Conservation (phyloP, 2,797 vertebrate genomes). For the Hippocampus kuda region DNA sequence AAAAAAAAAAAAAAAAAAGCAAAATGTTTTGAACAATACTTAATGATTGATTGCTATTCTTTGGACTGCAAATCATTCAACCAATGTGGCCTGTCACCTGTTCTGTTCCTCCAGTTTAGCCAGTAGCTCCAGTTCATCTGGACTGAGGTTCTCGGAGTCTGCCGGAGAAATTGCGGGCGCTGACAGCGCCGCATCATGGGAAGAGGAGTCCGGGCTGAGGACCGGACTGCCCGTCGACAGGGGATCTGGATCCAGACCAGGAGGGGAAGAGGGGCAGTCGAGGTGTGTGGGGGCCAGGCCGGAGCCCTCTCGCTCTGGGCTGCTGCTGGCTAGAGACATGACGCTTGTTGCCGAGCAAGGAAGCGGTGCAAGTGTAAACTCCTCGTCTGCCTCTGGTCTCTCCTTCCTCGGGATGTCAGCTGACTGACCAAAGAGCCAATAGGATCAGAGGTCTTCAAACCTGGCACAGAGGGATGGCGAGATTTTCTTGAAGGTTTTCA, state of each 20-base stretch:
- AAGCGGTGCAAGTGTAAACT: not conserved
- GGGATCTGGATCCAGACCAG: constrained; percentile 61
- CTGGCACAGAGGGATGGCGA: constrained; percentile 29
- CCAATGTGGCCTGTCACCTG: constrained; percentile 64
- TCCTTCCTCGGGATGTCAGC: constrained; percentile 14
- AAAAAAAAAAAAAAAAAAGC: not conserved
- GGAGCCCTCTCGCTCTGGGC: constrained; percentile 65
- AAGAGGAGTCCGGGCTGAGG: constrained; percentile 84
- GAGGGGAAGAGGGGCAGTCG: constrained; percentile 57
- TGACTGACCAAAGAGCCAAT: constrained; percentile 31
- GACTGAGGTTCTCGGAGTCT: constrained; percentile 90
- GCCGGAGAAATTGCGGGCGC: constrained; percentile 77
- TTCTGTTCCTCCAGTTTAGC: constrained; percentile 96
- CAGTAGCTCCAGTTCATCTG: constrained; percentile 87
- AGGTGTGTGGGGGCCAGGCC: constrained; percentile 45
- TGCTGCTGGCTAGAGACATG: constrained; percentile 67
- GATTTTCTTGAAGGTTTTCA: not conserved
- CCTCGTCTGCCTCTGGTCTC: constrained; percentile 17
- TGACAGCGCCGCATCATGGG: constrained; percentile 77
- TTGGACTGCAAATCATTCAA: not conserved
- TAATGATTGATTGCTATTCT: not conserved
- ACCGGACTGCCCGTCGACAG: constrained; percentile 77
- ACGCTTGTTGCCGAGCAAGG: not conserved
- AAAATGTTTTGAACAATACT: not conserved
- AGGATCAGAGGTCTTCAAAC: constrained; percentile 53